Conservation (phyloP, 2,113 vertebrate genomes). For the Callorhinus ursinus region DNA sequence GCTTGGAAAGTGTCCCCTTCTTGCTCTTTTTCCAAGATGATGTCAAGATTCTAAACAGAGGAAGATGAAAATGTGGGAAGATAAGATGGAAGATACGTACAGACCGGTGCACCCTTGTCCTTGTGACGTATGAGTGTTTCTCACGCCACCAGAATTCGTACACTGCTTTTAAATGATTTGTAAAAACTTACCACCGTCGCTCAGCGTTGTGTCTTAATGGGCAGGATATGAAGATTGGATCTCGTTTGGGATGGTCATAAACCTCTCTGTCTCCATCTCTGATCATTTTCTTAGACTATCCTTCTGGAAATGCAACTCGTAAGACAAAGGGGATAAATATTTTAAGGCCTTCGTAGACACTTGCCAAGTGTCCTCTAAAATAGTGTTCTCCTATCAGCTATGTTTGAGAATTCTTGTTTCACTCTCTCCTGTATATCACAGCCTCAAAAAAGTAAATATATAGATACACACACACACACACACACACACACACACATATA, state of each 20-base stretch:
- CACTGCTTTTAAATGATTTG: not conserved
- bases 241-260: not conserved
- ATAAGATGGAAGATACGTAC: not conserved
- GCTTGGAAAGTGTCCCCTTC: not conserved
- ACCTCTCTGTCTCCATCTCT: not conserved
- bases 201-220: not conserved
- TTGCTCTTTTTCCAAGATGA: not conserved
- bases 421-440: not conserved
- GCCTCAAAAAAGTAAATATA: not conserved
- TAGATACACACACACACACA: not conserved
- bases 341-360: conserved; percentile 13
- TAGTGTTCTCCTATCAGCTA: not conserved
- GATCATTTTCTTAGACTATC: not conserved
- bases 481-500: not conserved
- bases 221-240: not conserved
- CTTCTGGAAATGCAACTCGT: conserved; percentile 43
- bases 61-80: not conserved
- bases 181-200: not conserved
- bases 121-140: not conserved
- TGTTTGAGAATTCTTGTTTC: not conserved
- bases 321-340: conserved; percentile 51
- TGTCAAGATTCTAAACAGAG: not conserved
- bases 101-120: not conserved
- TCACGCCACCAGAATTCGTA: not conserved
- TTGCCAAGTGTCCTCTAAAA: not conserved